phyloP scores from a whole-genome alignment of 2,113 vertebrate species.

The Archocentrus centrarchus region DNA sequence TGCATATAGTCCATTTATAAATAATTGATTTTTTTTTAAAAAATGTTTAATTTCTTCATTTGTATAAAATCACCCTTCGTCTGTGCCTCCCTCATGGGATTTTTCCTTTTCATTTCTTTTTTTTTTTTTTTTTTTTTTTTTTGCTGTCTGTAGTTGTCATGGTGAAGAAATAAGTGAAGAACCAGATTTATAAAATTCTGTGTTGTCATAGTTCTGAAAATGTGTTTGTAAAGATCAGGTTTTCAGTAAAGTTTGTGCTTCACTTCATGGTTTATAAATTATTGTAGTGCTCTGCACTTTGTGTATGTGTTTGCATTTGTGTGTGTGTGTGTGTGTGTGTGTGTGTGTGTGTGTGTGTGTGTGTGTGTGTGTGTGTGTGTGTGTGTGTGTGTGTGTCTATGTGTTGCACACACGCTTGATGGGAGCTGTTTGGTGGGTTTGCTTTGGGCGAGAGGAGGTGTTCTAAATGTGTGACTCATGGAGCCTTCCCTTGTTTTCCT shows the following conservation, averaged over 20 bases:
- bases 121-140: constrained; percentile 19
- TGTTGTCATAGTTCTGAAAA: not conserved
- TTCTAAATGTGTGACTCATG: constrained; percentile 52
- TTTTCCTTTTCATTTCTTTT: not conserved
- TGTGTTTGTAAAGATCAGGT: not conserved
- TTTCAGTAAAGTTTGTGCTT: not conserved
- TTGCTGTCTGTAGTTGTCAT: constrained; percentile 60
- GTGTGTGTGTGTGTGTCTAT: not conserved
- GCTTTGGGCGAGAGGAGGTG: constrained; percentile 22
- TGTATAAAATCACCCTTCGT: constrained; percentile 6
- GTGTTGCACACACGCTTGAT: not conserved
- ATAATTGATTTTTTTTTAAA: not conserved
- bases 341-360: not conserved
- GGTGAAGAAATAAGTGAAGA: constrained; percentile 43
- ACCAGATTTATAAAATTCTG: constrained; percentile 28
- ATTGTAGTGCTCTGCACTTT: not conserved
- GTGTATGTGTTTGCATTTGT: not conserved
- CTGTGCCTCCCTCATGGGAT: constrained; percentile 18
- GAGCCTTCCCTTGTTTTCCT: constrained; percentile 30
- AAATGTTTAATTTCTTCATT: not conserved
- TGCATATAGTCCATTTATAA: not conserved
- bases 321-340: not conserved
- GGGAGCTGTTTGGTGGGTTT: constrained; percentile 24
- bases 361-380: not conserved
- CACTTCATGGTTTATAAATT: not conserved